These are phyloP conservation scores for Leptopilina clavipes DNA, from an alignment of 1,140 invertebrate species.

Conservation along the genomic window DNA sequence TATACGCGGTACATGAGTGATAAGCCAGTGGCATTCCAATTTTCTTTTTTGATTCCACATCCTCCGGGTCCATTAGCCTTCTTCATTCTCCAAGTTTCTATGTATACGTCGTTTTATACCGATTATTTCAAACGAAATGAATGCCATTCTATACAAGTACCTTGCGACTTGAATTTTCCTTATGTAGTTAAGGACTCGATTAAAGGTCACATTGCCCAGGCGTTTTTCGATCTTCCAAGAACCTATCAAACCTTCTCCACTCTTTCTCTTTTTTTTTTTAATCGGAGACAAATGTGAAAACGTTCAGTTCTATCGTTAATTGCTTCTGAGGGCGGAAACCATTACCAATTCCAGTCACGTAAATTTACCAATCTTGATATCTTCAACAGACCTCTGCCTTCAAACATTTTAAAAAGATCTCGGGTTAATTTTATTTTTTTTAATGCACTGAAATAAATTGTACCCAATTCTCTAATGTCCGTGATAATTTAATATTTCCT, in stretches of 20 bases:
- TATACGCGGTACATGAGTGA: neutral
- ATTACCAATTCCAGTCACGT: constrained; percentile 10
- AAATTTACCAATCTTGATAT: constrained; percentile 18
- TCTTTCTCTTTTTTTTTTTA: neutral
- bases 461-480: too few species aligned
- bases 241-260: constrained; percentile 14
- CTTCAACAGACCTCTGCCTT: neutral
- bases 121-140: neutral
- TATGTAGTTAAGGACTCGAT: constrained; percentile 27
- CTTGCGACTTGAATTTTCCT: neutral
- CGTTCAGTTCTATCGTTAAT: constrained; percentile 15
- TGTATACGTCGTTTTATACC: neutral
- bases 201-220: constrained; percentile 14
- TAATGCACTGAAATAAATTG: neutral
- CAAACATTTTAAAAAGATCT: constrained; percentile 1
- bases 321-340: constrained; percentile 7
- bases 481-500: too few species aligned
- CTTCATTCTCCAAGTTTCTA: neutral
- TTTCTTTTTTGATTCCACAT: constrained; percentile 5
- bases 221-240: constrained; percentile 3
- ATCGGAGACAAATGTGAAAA: constrained; percentile 20
- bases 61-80: neutral
- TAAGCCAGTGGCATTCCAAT: constrained; percentile 7
- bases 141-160: constrained; percentile 1
- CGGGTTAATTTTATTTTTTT: neutral